Conservation (phyloP, 2,888 invertebrate genomes). For the Sericinus montela region DNA sequence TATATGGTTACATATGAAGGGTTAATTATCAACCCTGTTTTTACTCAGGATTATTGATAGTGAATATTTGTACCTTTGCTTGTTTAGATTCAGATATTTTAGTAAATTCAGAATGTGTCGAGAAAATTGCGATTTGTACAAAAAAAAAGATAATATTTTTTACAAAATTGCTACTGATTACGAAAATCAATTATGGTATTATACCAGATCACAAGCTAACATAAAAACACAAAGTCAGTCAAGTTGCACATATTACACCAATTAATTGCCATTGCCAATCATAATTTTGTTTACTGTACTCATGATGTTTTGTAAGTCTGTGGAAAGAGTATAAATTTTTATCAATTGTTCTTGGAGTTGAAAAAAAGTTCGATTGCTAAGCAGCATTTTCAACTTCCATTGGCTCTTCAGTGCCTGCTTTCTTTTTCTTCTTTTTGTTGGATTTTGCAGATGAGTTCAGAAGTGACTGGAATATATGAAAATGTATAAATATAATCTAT, state of each 20-base stretch:
- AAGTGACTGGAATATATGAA: conserved; percentile 76
- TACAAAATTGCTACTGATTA: conserved; percentile 14
- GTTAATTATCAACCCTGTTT: too few relatives aligned
- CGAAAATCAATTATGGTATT: neutral
- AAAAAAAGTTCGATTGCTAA: conserved; percentile 38
- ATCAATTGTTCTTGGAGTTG: conserved; percentile 6
- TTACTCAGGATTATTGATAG: too few relatives aligned
- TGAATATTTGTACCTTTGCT: too few relatives aligned
- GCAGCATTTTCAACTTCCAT: conserved; percentile 80
- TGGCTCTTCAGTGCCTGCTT: conserved; percentile 80
- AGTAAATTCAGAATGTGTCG: too few relatives aligned
- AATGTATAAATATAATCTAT: too few relatives aligned
- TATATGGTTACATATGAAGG: too few relatives aligned
- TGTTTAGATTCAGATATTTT: too few relatives aligned
- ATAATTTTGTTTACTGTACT: conserved; percentile 14
- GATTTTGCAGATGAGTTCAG: conserved; percentile 89
- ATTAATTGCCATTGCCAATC: conserved; percentile 7
- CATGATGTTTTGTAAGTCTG: conserved; percentile 10
- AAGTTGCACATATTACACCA: neutral
- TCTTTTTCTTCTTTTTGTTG: conserved; percentile 96
- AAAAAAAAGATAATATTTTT: conserved; percentile 26
- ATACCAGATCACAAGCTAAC: neutral
- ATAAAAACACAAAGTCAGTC: conserved; percentile 1
- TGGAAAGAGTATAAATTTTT: conserved; percentile 19
- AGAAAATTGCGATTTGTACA: conserved; percentile 22